phyloP scores from a whole-genome alignment of 2,113 vertebrate genomes.

The Pipa parva region DNA sequence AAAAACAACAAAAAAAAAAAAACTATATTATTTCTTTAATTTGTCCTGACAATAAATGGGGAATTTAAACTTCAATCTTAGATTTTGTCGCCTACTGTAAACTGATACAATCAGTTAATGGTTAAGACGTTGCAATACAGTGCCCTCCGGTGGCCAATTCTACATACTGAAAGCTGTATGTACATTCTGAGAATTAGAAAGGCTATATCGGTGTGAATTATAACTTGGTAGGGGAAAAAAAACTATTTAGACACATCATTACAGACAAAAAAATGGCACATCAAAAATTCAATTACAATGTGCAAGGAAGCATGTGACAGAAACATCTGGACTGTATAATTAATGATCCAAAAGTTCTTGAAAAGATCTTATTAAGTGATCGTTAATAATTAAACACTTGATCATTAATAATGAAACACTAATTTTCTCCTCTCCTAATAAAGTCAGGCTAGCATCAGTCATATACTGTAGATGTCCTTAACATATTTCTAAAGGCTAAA shows the following conservation, averaged over 20 bases:
- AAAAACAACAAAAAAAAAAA: no score
- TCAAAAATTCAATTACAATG: constrained; percentile 27
- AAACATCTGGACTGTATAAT: constrained; percentile 25
- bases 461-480: no score
- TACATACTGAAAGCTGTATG: no score
- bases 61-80: no score
- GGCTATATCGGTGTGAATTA: not conserved
- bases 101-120: no score
- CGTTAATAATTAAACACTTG: constrained; percentile 51
- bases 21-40: no score
- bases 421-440: constrained; percentile 43
- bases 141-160: no score
- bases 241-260: no score
- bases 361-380: constrained; percentile 49
- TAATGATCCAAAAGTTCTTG: constrained; percentile 45
- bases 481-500: no score
- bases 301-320: constrained; percentile 1
- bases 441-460: not conserved
- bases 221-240: not conserved
- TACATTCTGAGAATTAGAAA: not conserved
- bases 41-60: no score
- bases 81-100: no score
- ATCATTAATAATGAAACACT: constrained; percentile 52
- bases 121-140: no score
- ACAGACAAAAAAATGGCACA: not conserved